These are phyloP conservation scores for Bradysia coprophila DNA, from an alignment of 1,140 invertebrate genomes.

Conservation along the genomic window DNA sequence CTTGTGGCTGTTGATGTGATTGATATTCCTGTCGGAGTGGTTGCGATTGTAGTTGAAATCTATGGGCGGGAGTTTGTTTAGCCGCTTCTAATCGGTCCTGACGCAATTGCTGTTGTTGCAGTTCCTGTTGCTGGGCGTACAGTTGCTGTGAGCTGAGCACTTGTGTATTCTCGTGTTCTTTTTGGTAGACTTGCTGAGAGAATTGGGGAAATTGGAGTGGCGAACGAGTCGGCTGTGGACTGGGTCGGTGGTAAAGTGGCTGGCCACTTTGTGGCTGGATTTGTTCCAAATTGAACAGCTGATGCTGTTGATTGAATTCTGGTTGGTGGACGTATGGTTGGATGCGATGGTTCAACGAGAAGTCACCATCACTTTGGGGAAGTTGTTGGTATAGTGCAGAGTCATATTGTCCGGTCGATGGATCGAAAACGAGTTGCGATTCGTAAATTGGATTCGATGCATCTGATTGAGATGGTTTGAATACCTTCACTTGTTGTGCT, in stretches of 20 bases:
- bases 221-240: constrained; percentile 8
- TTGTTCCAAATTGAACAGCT: constrained; percentile 13
- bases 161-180: constrained; percentile 43
- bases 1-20: constrained; percentile 26
- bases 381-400: constrained; percentile 57
- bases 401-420: constrained; percentile 57
- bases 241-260: constrained; percentile 13
- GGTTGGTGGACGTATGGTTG: constrained; percentile 46
- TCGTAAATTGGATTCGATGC: constrained; percentile 44
- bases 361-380: constrained; percentile 49
- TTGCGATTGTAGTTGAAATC: constrained; percentile 25
- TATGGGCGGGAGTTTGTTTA: constrained; percentile 15
- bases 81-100: constrained; percentile 26
- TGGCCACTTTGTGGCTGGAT: constrained; percentile 13
- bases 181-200: constrained; percentile 47
- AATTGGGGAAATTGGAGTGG: constrained; percentile 18
- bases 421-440: constrained; percentile 58
- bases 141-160: constrained; percentile 54
- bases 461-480: constrained; percentile 16
- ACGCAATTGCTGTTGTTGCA: constrained; percentile 34
- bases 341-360: constrained; percentile 48
- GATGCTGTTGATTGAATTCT: constrained; percentile 24
- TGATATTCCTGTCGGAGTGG: constrained; percentile 20
- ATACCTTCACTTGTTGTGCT: constrained; percentile 19
- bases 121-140: constrained; percentile 47